Evolutionary conservation across 2,888 invertebrate genomes (phyloP), one percentile per base, ranked within the genome.

Genomic region (Apocheima hispidaria): DNA sequence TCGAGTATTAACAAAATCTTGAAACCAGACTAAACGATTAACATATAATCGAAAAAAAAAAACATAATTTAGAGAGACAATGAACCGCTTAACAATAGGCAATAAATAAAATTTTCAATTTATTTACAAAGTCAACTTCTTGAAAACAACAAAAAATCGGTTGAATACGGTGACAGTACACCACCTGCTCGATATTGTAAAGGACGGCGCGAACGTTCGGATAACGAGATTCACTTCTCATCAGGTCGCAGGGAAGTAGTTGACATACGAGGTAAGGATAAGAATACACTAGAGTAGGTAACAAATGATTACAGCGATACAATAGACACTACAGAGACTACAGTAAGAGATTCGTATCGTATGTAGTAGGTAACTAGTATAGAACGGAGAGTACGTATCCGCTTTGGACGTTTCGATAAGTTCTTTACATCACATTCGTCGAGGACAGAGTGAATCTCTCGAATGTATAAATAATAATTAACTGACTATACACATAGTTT

Each of bases 291-390:
- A 84, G 75, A 77, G 62, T 76, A 64, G 41, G 57, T 61, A 79
- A 83, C 75, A 78, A 78, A 82, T 73, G 69, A 72, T 71, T 74
- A 79, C 58, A 72, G 71, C 67, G 66, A 76, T 73, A 79, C 75
- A 77, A 69, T 75, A 79, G 74, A 80, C 74, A 80, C 88, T 88
- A 88, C 88, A 69, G 78, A 84, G 82, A 83, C 86, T 86, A 87
- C 73, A 83, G 63, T 73, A 64, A 76, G 71, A 72, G 69, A 73
- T 68, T 72, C 60, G 67, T 63, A 69, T 66, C 46, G 54, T 65
- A 63, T 49, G 43, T 59, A 67, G 65, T n/a, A n/a, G n/a, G n/a
- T 68, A 64, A 65, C 65, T 60, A 56, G 40, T 56, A 57, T 63
- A 68, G 59, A 68, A 68, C 68, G 70, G 71, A 63, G 56, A 65